Base-by-base conservation (phyloP, 2,888 invertebrate species). In the Pterobdella sp. region DNA sequence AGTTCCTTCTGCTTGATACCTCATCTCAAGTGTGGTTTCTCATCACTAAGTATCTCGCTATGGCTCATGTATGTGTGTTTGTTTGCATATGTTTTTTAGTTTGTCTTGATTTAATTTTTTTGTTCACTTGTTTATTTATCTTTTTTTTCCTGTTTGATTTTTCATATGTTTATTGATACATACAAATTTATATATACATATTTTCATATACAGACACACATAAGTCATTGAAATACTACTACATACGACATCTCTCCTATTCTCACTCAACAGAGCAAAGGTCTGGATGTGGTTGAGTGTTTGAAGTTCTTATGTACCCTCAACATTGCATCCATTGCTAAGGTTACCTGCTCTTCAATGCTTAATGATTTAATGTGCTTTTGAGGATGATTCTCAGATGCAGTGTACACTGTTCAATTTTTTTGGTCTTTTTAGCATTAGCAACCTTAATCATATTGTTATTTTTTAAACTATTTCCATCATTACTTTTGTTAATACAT, bases 11-110 rank as follows among this genome's bases (percentile, higher is more conserved):
- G 32, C 86, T 97, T 75, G 94, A 94, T 82, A 92, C 94, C 0
- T 90, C 93, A 14, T 91, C 93, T 65, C 95, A 95, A 87, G 86
- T 98, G 56, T 98, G 97, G 97, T 90, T 94, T 84, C 98, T 98
- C 85, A 90, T 98, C 81, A 88, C 96, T 35, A 94, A 95, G 83
- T 96, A 96, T 85, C 86, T 97, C 76, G 93, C 94, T 80, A 94
- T 94, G 0, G 92, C 65, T 32, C 65, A 14, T 35, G 65, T 35
- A 29, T 29, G 31, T 63, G 63, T 63, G 10, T 63, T 10, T 63
- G 10, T 63, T 10, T 63, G 63, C n/a, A 10, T 63, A 26, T 63
- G 31, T 63, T 10, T 63, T 7, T 63, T 10, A 18, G n/a, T 29
- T 63, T 7, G 31, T 63, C 26, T 29, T 10, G 7, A n/a, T 63